Evolutionary conservation across 2,888 invertebrate genomes (phyloP).

Genomic region (Philereme vetulata): DNA sequence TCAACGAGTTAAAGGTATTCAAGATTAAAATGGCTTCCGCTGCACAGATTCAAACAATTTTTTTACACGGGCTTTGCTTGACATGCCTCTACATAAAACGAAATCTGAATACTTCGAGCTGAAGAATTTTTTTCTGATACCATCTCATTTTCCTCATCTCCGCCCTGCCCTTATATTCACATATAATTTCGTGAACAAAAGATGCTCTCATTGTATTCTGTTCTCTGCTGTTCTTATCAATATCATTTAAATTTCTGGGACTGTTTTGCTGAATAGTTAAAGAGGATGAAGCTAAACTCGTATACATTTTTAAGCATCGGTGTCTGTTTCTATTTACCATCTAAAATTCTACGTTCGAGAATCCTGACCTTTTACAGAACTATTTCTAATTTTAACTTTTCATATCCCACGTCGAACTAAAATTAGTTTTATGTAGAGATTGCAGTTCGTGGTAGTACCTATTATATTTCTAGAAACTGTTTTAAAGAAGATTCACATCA

Average conservation of each 20-base stretch:
- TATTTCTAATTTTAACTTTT: not conserved
- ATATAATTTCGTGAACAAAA: not conserved
- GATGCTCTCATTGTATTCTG: not conserved
- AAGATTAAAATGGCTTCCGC: slow-evolving; percentile 21
- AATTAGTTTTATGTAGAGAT: not conserved
- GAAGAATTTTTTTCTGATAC: slow-evolving; percentile 1
- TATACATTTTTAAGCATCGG: slow-evolving; percentile 26
- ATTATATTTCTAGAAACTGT: not conserved
- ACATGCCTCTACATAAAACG: slow-evolving; percentile 5
- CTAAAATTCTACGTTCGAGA: slow-evolving; percentile 6
- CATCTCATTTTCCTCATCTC: not conserved
- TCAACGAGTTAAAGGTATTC: slow-evolving; percentile 19
- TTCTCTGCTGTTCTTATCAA: not conserved
- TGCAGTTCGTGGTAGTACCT: not conserved
- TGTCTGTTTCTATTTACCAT: slow-evolving; percentile 8
- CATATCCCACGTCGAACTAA: not conserved
- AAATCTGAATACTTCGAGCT: slow-evolving; percentile 9
- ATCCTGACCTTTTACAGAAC: not conserved
- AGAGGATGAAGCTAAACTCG: slow-evolving; percentile 16
- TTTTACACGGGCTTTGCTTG: slow-evolving; percentile 5
- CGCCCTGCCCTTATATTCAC: slow-evolving; percentile 3
- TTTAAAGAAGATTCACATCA: not conserved
- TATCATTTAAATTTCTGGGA: slow-evolving; percentile 11
- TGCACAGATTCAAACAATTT: slow-evolving; percentile 5
- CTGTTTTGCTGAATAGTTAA: slow-evolving; percentile 16